Evolutionary conservation across 2,113 vertebrate genomes (phyloP), one percentile per base, ranked within the genome.

Genomic region (Parus major): DNA sequence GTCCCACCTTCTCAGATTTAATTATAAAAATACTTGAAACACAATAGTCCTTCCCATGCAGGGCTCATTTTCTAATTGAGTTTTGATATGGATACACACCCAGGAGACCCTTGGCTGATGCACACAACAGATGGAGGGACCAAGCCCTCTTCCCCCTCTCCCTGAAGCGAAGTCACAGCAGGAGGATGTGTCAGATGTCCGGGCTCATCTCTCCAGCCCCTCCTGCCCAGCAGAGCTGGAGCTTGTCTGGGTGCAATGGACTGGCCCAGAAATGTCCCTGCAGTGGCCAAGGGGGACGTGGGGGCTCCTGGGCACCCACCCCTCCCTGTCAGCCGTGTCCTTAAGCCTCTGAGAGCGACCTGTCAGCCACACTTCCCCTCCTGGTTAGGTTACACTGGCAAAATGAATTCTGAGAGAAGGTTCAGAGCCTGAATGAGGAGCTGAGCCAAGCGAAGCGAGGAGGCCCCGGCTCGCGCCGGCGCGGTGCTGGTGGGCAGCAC

Each of bases 41-140:
- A 80, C 86, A 90, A 82, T 80, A 92, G 80, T 42, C 52, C 69
- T 86, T 56, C 44, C 4, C 91, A 66, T 46, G 65, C 64, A 89
- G 89, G 80, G 78, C 86, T 80, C 91, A 6, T 83, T 92, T 88
- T 63, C 91, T 90, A 93, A 96, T 88, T 70, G 94, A 88, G 86
- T 73, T 88, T 59, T 73, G 94, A 81, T 93, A 88, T 1, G 39
- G 88, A 86, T 66, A 63, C 0, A 8, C 59, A 33, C 82, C 80
- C 80, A n/a, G 86, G 86, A 87, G 93, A 91, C 72, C 73, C 69
- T 17, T 0, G 39, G 52, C 86, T 84, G 64, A 86, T 64, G 69
- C 52, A 27, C 47, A 27, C 12, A 1, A 59, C 95, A 96, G 92
- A 94, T 93, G 94, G 81, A 84, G 42, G 84, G 46, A 89, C 72